These are phyloP conservation scores for Rhopalosiphum maidis DNA, from an alignment of 1,140 invertebrate species.

Conservation along the genomic window DNA sequence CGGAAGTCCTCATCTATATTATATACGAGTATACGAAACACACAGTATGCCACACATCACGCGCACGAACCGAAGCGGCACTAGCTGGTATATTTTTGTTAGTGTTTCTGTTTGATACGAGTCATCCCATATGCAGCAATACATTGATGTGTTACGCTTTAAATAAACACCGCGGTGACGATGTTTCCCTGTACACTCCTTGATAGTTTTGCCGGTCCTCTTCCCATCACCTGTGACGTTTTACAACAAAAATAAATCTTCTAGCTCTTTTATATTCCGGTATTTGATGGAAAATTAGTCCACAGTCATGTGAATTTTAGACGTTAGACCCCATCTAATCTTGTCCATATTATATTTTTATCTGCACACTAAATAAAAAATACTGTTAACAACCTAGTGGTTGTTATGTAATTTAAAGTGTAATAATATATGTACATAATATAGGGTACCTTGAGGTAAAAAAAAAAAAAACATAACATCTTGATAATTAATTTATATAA, in stretches of 20 bases:
- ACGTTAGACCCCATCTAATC: not conserved
- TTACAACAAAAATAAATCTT: not conserved
- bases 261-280: not conserved
- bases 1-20: conserved; percentile 26
- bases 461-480: not conserved
- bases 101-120: not conserved
- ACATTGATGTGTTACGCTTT: not conserved
- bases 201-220: not conserved
- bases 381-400: not conserved
- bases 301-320: not conserved
- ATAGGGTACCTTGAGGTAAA: not conserved
- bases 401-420: not conserved
- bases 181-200: not conserved
- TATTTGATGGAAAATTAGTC: not conserved
- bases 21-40: not conserved
- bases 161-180: not conserved
- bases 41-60: not conserved
- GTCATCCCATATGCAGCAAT: not conserved
- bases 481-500: not conserved
- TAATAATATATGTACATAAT: not conserved
- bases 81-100: not conserved
- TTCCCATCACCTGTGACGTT: not conserved
- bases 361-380: not conserved
- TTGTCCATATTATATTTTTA: not conserved
- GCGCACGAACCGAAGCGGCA: not conserved